Percentiles rank a stretch among this genome's conserved stretches.
Evolutionary conservation across 2,888 invertebrate genomes (phyloP).

Genomic region (Oscheius myriophilus): DNA sequence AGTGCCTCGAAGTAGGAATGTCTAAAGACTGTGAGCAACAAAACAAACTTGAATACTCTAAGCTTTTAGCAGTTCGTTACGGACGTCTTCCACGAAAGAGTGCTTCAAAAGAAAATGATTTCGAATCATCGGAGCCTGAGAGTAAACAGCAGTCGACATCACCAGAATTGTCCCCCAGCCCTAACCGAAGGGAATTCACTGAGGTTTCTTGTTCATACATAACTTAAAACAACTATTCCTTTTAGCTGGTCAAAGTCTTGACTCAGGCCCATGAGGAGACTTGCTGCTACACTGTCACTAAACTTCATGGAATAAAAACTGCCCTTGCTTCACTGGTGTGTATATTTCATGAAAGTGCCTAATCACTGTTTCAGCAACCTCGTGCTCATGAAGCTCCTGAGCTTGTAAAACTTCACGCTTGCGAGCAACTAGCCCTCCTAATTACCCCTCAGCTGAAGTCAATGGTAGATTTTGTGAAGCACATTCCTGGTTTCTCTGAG

Average conservation of each 20-base stretch:
- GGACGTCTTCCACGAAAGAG: slow-evolving; percentile 26
- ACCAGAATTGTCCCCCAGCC: not conserved
- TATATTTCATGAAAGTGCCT: not conserved
- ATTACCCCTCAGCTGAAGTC: slow-evolving; percentile 22
- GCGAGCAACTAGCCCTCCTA: slow-evolving; percentile 32
- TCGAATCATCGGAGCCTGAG: slow-evolving; percentile 10
- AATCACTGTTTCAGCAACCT: slow-evolving; percentile 8
- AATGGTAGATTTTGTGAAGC: slow-evolving; percentile 33
- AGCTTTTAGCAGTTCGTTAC: slow-evolving; percentile 73
- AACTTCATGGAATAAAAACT: not conserved
- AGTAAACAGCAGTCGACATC: slow-evolving; percentile 4
- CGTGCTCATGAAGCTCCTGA: not conserved
- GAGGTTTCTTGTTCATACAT: not conserved
- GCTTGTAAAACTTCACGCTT: slow-evolving; percentile 18
- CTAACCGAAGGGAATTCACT: not conserved
- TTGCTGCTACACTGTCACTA: not conserved
- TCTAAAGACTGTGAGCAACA: slow-evolving; percentile 86
- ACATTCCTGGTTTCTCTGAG: slow-evolving; percentile 30
- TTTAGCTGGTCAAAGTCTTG: slow-evolving; percentile 8
- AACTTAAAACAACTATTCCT: not conserved
- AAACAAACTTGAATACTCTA: slow-evolving; percentile 8
- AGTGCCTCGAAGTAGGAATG: slow-evolving; percentile 95
- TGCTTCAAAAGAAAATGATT: slow-evolving; percentile 15
- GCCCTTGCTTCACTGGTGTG: slow-evolving; percentile 1
- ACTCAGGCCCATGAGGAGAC: slow-evolving; percentile 10